Evolutionary conservation across 2,888 invertebrate genomes (phyloP), one percentile per base, ranked within the genome.

Genomic region (Apoda limacodes): DNA sequence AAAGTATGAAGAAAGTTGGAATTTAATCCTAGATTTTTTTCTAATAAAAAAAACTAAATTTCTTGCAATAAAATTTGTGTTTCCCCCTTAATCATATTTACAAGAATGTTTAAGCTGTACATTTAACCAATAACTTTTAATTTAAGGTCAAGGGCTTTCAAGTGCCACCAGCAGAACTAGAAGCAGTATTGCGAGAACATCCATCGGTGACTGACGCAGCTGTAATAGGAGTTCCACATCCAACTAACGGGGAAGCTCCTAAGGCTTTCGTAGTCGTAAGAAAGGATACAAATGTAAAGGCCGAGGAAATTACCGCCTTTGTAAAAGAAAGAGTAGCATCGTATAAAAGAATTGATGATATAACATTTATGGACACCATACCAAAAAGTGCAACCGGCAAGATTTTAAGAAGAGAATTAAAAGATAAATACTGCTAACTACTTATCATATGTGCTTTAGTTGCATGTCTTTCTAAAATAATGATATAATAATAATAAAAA

Each of bases 141-240:
- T 48, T 45, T 3, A 59, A 80, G 80, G 89, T 89, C 1, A 87
- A 85, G 70, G 87, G 83, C 3, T 87, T 80, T 59, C 85, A 93
- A 86, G 94, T 95, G 5, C 87, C 95, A 3, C 95, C 95, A 13
- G 94, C 95, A 2, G 95, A 95, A 61, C 62, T 96, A 17, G 95
- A 96, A 69, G 88, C 84, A 17, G 47, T 92, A 4, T 60, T 94
- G 3, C 80, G 90, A 12, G 82, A 84, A 4, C 89, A 92, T 66
- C 90, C 92, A 0, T 84, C 85, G 13, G 82, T 97, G 0, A 60
- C 66, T 7, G 96, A 96, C 47, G 92, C 90, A 1, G 95, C 91
- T 0, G 95, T 97, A 0, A 76, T 95, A 32, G 95, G 94, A 1
- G 68, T 92, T 2, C 86, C 88, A 0, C 86, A 93, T 54, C 71